These are phyloP conservation scores for Callithrix jacchus DNA, from an alignment of 2,113 vertebrate species.

Conservation along the genomic window DNA sequence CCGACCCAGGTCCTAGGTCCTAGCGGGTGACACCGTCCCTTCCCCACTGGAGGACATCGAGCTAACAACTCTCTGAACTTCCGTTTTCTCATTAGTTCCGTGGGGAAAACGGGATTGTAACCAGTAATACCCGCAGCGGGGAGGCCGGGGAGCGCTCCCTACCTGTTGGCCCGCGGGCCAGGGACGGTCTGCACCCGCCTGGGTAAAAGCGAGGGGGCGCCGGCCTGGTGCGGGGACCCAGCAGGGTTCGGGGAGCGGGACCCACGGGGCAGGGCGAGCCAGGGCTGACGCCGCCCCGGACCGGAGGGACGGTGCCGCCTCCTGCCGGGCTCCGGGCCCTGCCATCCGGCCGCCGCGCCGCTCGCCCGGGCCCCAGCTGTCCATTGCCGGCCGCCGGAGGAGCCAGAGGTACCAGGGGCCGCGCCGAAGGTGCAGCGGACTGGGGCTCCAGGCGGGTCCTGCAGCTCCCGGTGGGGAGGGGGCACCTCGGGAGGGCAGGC, in stretches of 20 bases:
- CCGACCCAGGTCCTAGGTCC: not conserved
- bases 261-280: not conserved
- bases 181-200: rapidly evolving
- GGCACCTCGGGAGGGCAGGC: not conserved
- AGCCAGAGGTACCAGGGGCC: constrained; percentile 34
- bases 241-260: not conserved
- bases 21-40: rapidly evolving
- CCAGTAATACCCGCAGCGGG: rapidly evolving
- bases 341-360: not conserved
- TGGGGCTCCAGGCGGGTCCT: not conserved
- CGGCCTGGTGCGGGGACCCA: not conserved
- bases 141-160: not conserved
- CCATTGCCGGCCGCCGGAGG: not conserved
- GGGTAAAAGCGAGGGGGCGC: rapidly evolving
- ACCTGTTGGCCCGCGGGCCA: not conserved
- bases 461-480: not conserved
- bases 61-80: not conserved
- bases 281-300: constrained; percentile 18
- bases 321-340: not conserved
- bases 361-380: not conserved
- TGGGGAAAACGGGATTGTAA: rapidly evolving
- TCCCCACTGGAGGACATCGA: not conserved
- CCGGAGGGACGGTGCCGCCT: not conserved
- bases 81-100: not conserved
- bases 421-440: not conserved